Percentiles rank a stretch among this genome's conserved stretches.
These are phyloP conservation scores for Isoperla grammatica DNA, from an alignment of 2,888 invertebrate genomes.

Conservation along the genomic window DNA sequence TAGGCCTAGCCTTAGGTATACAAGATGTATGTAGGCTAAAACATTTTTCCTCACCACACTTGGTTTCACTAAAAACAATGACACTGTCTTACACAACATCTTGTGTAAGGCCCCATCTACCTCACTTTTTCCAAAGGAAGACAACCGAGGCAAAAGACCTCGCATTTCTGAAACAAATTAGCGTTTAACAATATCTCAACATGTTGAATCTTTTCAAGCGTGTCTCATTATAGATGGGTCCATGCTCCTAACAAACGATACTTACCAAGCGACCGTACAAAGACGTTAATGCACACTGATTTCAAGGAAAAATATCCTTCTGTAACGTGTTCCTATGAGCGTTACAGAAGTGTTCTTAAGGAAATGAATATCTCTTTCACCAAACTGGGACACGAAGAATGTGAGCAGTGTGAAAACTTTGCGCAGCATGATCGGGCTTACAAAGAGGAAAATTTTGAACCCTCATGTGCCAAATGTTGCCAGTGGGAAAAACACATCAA, in stretches of 20 bases:
- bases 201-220: no score
- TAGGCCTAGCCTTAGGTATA: no score
- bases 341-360: constrained; percentile 29
- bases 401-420: constrained; percentile 31
- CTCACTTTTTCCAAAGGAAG: no score
- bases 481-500: constrained; percentile 24
- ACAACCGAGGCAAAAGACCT: no score
- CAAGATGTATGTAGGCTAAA: no score
- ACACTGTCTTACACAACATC: no score
- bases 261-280: constrained; percentile 32
- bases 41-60: no score
- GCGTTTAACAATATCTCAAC: no score
- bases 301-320: constrained; percentile 30
- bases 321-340: constrained; percentile 29
- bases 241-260: constrained; percentile 33
- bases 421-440: constrained; percentile 25
- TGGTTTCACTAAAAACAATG: no score
- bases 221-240: constrained; percentile 33
- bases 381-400: constrained; percentile 31
- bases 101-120: no score
- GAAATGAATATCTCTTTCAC: constrained; percentile 32
- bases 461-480: constrained; percentile 23
- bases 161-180: constrained; percentile 4
- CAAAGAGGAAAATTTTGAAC: constrained; percentile 22
- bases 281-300: constrained; percentile 31